phyloP scores from a whole-genome alignment of 1,140 invertebrate genomes.

The Hyposmocoma kahamanoa region DNA sequence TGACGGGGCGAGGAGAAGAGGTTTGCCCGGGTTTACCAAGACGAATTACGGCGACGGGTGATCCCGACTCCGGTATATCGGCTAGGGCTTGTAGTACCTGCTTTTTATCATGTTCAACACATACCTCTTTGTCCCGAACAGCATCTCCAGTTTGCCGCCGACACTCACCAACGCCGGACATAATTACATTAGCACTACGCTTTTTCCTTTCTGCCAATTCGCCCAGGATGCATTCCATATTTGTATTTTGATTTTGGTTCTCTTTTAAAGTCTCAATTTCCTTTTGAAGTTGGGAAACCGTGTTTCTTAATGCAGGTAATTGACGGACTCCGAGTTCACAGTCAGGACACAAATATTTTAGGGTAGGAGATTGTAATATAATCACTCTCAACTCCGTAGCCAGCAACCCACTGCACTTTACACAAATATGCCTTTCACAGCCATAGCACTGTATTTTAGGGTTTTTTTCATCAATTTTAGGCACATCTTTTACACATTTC shows the following conservation, averaged over 20 bases:
- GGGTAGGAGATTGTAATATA: not conserved
- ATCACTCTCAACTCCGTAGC: constrained; percentile 1
- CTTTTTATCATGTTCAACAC: not conserved
- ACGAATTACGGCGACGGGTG: not conserved
- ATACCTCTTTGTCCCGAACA: not conserved
- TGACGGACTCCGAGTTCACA: not conserved
- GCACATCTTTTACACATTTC: not conserved
- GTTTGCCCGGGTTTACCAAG: not conserved
- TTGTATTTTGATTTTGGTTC: not conserved
- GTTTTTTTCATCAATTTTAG: not conserved
- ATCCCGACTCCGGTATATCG: not conserved
- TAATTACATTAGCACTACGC: not conserved
- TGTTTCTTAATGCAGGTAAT: not conserved
- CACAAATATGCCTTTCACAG: not conserved
- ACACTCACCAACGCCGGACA: not conserved
- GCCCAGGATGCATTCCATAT: not conserved
- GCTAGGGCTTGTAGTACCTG: not conserved
- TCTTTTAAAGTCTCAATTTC: not conserved
- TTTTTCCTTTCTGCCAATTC: not conserved
- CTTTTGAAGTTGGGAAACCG: not conserved
- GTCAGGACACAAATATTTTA: not conserved
- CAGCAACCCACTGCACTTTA: constrained; percentile 1
- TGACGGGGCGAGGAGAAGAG: not conserved
- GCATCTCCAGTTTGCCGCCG: not conserved
- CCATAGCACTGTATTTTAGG: not conserved